Conservation (phyloP, 1,140 invertebrate species). For the Ips typographus region DNA sequence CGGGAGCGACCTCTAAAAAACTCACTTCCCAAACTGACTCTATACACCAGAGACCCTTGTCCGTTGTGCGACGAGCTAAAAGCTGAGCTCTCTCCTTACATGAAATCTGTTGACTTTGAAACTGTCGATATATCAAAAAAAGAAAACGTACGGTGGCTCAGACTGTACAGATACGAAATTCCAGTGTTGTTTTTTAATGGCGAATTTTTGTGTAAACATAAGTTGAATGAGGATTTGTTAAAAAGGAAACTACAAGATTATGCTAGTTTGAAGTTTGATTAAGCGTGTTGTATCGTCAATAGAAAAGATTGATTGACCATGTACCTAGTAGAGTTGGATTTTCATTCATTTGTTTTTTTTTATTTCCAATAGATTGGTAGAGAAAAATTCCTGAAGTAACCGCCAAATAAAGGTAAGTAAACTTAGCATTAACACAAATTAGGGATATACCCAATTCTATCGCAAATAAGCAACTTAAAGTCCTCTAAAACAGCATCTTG, state of each 20-base stretch:
- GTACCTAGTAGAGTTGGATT: no score
- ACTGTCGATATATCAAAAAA: conserved; percentile 74
- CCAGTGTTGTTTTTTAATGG: conserved; percentile 85
- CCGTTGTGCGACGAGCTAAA: conserved; percentile 79
- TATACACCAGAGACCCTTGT: conserved; percentile 82
- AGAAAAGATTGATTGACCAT: no score
- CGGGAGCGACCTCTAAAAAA: not conserved
- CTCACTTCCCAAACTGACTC: conserved; percentile 61
- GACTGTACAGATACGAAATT: conserved; percentile 82
- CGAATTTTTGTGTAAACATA: conserved; percentile 82
- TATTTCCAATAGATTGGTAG: no score
- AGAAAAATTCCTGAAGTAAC: no score
- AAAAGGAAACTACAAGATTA: conserved; percentile 51
- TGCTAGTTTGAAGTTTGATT: not conserved
- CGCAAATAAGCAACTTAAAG: conserved; percentile 37
- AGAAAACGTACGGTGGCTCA: conserved; percentile 70
- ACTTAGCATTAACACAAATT: no score
- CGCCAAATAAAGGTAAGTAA: conserved; percentile 39
- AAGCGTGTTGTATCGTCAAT: no score
- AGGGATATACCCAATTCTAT: conserved; percentile 4
- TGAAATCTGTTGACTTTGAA: conserved; percentile 59
- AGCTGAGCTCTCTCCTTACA: conserved; percentile 64
- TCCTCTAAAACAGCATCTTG: conserved; percentile 32
- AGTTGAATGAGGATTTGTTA: conserved; percentile 62
- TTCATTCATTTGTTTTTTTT: no score